Evolutionary conservation across 1,140 invertebrate genomes (phyloP), one percentile per base, ranked within the genome.

Genomic region (Rhynchophorus ferrugineus): DNA sequence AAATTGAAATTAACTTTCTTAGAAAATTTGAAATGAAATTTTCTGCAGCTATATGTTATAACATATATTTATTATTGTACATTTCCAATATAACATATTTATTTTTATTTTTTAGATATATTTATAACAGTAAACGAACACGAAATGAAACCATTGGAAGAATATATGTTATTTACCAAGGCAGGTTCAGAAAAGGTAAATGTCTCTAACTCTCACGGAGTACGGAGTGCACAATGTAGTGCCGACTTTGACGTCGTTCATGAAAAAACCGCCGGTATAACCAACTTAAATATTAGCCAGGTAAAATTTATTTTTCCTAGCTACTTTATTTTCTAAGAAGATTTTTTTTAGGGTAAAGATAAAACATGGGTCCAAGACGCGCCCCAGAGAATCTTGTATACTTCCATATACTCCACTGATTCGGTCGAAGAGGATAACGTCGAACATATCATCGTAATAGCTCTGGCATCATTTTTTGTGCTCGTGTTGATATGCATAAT

Each of bases 131-230:
- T 91, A 46, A 89, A 89, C 61, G 79, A 80, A 47, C 76, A 83
- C 24, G 75, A 78, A 42, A 89, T 90, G 85, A 88, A 87, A 61
- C 87, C 88, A 3, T 67, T 91, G 35, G 87, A 90, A 69, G 88
- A 91, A 64, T 91, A 91, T 65, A 90, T 91, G 87, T 70, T 89
- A 3, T 90, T 88, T 66, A 88, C 83, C 1, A 85, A 86, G 60
- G 83, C 82, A 22, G 85, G 82, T 38, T 79, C 84, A 41, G 86
- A 89, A 63, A 84, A 85, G 38, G 85, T 90, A 13, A 81, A 84
- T 49, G 85, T 87, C 3, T 84, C 85, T 11, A 88, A 87, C 67
- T 81, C 85, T 1, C 84, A 84, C 52, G 87, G 87, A n/a, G 83
- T 91, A 1, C 72, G 87, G 60, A 87, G 84, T 65, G 87, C 86